Percentiles rank a stretch among this genome's conserved stretches.
Evolutionary conservation across 2,797 vertebrate species (phyloP).

Genomic region (Phoxinus dragarum): DNA sequence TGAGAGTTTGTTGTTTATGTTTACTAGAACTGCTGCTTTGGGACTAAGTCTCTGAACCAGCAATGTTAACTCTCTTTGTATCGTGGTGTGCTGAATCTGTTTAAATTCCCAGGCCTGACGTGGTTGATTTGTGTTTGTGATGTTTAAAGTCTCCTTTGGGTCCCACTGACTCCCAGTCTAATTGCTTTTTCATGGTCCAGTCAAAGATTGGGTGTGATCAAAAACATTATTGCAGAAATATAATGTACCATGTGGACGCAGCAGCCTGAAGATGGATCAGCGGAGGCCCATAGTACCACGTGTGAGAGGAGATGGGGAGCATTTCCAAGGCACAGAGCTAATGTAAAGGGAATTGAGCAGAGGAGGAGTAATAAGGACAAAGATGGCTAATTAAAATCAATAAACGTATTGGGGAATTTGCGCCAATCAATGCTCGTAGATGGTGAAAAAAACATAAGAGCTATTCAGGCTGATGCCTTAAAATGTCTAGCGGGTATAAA

Average conservation of each 20-base stretch:
- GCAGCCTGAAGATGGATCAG: constrained; percentile 58
- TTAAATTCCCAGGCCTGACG: constrained; percentile 53
- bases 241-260: constrained; percentile 47
- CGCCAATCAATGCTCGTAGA: constrained; percentile 33
- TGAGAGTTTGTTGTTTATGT: constrained; percentile 53
- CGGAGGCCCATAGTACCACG: constrained; percentile 49
- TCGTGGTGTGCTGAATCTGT: constrained; percentile 40
- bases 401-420: constrained; percentile 55
- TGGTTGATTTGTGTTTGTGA: constrained; percentile 60
- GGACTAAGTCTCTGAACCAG: constrained; percentile 46
- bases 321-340: constrained; percentile 51
- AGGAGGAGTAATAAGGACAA: constrained; percentile 57
- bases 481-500: constrained; percentile 34
- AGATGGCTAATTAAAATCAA: constrained; percentile 63
- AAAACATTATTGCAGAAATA: constrained; percentile 60
- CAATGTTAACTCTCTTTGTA: constrained; percentile 48
- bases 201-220: constrained; percentile 54
- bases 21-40: constrained; percentile 48
- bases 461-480: constrained; percentile 18
- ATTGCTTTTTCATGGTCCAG: constrained; percentile 54
- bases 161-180: constrained; percentile 55
- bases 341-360: constrained; percentile 52
- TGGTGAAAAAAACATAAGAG: constrained; percentile 1
- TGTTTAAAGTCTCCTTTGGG: constrained; percentile 62
- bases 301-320: constrained; percentile 46